Conservation (phyloP, 2,797 vertebrate genomes). For the Typhlichthys subterraneus region DNA sequence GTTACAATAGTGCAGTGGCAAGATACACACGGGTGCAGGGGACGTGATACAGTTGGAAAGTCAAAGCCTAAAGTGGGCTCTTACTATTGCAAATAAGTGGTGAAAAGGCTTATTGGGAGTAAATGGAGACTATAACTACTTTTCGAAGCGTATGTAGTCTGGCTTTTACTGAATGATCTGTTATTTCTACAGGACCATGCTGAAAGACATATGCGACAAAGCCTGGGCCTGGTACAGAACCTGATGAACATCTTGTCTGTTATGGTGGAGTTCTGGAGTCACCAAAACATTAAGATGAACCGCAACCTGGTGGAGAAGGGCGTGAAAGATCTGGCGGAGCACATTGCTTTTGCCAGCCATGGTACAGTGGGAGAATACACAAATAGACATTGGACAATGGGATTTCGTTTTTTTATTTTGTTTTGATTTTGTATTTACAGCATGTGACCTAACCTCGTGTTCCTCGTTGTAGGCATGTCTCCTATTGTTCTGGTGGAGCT, state of each 20-base stretch:
- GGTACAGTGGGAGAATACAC: constrained; percentile 70
- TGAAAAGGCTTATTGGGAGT: no score
- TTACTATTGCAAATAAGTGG: no score
- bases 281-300: constrained; percentile 84
- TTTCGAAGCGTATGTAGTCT: no score
- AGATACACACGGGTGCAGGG: no score
- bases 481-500: constrained; percentile 75
- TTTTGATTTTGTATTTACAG: no score
- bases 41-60: no score
- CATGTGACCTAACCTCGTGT: background rate
- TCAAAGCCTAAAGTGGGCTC: no score
- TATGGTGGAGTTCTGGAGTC: constrained; percentile 89
- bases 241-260: constrained; percentile 85
- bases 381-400: background rate
- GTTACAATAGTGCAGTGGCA: no score
- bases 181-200: constrained; percentile 32
- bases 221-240: constrained; percentile 71
- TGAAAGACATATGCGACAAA: constrained; percentile 67
- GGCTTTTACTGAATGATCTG: constrained; percentile 1
- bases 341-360: constrained; percentile 83
- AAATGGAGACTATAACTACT: no score
- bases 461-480: constrained; percentile 76
- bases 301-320: constrained; percentile 80
- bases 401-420: background rate
- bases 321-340: constrained; percentile 81